Base-by-base conservation (phyloP, 2,888 invertebrate species). In the Unio pictorum region DNA sequence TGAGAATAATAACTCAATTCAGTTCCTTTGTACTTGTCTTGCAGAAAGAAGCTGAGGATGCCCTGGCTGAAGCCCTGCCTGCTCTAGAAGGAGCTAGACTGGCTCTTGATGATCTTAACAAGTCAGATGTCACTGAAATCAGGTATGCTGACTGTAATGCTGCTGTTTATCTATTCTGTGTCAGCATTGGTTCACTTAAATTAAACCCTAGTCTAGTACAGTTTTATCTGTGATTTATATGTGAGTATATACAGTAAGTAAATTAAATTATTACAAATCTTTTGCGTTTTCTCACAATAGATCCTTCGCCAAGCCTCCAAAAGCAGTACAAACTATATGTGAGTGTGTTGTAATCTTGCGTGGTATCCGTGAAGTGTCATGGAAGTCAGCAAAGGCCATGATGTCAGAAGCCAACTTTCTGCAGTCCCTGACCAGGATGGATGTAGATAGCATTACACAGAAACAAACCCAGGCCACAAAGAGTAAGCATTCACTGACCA, bases 381-480 rank as follows among this genome's bases (percentile, higher is more conserved):
- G 97, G 97, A 96, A 96, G 89, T 93, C 94, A 1, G 96, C 96
- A 0, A 96, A 95, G 89, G 95, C 93, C 3, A 95, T 97, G 94
- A 96, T 97, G 96, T 93, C 95, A 0, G 97, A 97, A 87, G 94
- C 95, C 0, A 94, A 93, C 89, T 97, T 97, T 90, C 89, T 97
- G 57, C 92, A 93, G 66, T 93, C 93, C 67, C 91, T 97, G 56
- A 94, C 94, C 90, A 95, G 96, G 89, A 94, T 97, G 94, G 95
- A 97, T 87, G 95, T 90, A 0, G 91, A 91, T 71, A 80, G 81
- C 67, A 91, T 91, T 61, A 86, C 90, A 0, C 74, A 72, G 28
- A 86, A 86, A 74, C 90, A 90, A 78, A 86, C 87, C 5, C 68
- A 78, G 17, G 86, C 87, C 65, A 88, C 89, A n/a, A 90, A 88